Base-by-base conservation (phyloP, 1,140 invertebrate species). In the Wasmannia auropunctata region DNA sequence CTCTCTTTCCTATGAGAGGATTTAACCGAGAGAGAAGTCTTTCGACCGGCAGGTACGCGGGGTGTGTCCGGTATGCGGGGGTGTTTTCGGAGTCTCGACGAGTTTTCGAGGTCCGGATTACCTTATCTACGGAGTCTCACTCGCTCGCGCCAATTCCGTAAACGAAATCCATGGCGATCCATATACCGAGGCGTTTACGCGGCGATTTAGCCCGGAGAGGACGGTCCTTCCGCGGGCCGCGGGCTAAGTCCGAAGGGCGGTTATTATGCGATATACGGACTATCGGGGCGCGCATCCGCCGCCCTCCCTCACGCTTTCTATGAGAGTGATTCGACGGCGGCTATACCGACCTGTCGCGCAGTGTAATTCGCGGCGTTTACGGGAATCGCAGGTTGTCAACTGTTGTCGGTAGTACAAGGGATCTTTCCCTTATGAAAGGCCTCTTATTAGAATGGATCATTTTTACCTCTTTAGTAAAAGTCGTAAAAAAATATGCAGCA, bases 91-190 rank as follows among this genome's bases (percentile, higher is more conserved):
- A 51, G 51, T 74, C 70, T 65, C 5, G 87, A 83, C 88, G 92
- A 94, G 91, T 94, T 95, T 94, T 93, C 93, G 91, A 86, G 86
- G 75, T 58, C 85, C 92, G 92, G 95, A 95, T 95, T 95, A 95
- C 93, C 94, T 95, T 95, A 95, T 95, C 95, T 94, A 77, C 91
- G 72, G 88, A 90, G 90, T 93, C 92, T 94, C 93, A 93, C 93
- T 92, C 92, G 93, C 90, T 91, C 88, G 90, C 85, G 89, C 83
- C 87, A 74, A 93, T 91, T 91, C 87, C 85, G 51, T n/a, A 81
- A 93, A 91, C 87, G 87, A 93, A 94, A 92, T 90, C 90, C 92
- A 81, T 51, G 74, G 22, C 72, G 86, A 69, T 88, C 86, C 87
- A 89, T 92, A 91, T 89, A 91, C 85, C 62, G 77, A 72, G 77